phyloP scores from a whole-genome alignment of 2,797 vertebrate species.

The Podarcis siculus region DNA sequence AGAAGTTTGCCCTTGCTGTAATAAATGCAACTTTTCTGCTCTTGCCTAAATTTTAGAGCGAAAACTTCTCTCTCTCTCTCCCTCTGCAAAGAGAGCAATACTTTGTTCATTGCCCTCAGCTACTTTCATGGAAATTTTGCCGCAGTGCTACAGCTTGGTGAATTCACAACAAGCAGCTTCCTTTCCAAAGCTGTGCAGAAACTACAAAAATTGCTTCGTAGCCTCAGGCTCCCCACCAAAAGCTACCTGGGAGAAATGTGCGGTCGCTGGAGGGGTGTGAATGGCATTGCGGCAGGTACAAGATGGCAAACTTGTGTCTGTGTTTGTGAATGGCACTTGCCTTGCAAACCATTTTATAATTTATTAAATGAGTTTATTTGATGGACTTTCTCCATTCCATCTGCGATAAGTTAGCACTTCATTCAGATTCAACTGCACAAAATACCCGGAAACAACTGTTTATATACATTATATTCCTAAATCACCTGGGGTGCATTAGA shows the following conservation, averaged over 20 bases:
- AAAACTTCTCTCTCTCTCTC: neutral
- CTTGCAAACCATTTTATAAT: neutral
- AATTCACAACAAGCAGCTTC: constrained; percentile 15
- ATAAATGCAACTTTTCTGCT: neutral
- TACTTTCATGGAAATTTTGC: constrained; percentile 9
- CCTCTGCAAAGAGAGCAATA: neutral
- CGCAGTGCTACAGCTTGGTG: neutral
- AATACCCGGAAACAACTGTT: neutral
- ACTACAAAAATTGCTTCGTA: neutral
- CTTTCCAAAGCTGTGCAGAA: neutral
- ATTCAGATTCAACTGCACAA: neutral
- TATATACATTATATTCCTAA: neutral
- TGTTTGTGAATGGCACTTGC: neutral
- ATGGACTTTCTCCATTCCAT: neutral
- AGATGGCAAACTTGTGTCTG: neutral
- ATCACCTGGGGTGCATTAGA: neutral
- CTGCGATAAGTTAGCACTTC: neutral
- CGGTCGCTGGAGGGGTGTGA: neutral
- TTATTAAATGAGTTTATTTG: neutral
- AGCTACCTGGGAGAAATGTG: constrained; percentile 4
- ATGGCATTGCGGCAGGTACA: neutral
- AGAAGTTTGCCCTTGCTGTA: neutral
- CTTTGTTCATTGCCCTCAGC: neutral
- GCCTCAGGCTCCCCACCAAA: neutral
- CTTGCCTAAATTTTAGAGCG: neutral